A percentile compares a stretch with the other conserved stretches of the same genome.
Conservation (phyloP, 2,888 invertebrate species). For the Atrina japonica region DNA sequence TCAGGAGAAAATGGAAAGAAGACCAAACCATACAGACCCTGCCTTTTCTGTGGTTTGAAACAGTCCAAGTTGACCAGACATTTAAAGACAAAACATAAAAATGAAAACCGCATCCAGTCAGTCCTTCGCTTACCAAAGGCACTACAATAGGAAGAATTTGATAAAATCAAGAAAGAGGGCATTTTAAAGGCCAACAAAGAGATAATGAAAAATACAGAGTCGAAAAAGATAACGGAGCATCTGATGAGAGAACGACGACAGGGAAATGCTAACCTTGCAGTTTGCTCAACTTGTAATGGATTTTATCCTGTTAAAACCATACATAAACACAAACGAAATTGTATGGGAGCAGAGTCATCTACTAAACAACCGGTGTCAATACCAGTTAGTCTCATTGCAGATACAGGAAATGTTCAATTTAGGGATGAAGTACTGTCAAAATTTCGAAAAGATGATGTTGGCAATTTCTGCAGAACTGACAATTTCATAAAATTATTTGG, state of each 20-base stretch:
- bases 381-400: constrained; percentile 2
- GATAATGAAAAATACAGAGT: constrained; percentile 5
- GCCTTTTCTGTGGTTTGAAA: too few species aligned
- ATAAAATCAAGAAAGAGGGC: constrained; percentile 13
- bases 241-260: constrained; percentile 18
- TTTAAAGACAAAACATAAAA: constrained; percentile 1
- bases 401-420: constrained; percentile 5
- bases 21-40: too few species aligned
- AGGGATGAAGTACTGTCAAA: constrained; percentile 2
- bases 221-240: neutral
- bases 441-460: constrained; percentile 19
- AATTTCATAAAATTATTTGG: constrained; percentile 9
- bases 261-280: constrained; percentile 3
- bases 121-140: neutral
- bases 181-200: constrained; percentile 28
- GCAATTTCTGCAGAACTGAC: constrained; percentile 11
- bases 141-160: constrained; percentile 17
- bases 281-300: constrained; percentile 27
- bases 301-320: constrained; percentile 5
- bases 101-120: constrained; percentile 6
- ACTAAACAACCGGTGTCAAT: constrained; percentile 6
- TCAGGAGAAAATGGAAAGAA: too few species aligned
- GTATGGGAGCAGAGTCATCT: constrained; percentile 15
- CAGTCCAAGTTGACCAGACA: too few species aligned
- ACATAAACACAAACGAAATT: constrained; percentile 22